Percentiles rank a stretch among this genome's conserved stretches.
Evolutionary conservation across 2,888 invertebrate genomes (phyloP).

Genomic region (Volucella zonaria): DNA sequence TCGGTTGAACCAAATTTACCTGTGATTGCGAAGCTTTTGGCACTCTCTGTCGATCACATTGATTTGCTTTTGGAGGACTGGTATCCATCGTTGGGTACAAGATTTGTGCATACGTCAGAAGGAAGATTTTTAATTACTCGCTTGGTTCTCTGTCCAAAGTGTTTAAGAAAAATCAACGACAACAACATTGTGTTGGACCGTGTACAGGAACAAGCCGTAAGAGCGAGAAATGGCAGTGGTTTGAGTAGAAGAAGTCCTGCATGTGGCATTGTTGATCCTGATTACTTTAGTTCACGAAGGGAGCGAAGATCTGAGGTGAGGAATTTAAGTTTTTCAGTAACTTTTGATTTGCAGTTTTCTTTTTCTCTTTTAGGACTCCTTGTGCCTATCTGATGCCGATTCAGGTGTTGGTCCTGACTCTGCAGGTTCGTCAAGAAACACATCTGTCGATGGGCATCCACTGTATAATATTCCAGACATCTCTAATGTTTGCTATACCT

Average conservation of each 20-base stretch:
- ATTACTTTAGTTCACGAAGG: constrained; percentile 75
- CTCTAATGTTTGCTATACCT: constrained; percentile 86
- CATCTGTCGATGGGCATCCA: constrained; percentile 91
- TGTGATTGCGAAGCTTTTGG: constrained; percentile 91
- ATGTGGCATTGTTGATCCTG: constrained; percentile 51
- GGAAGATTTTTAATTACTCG: constrained; percentile 97
- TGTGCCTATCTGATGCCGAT: constrained; percentile 90
- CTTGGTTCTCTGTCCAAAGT: constrained; percentile 95
- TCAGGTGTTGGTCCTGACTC: constrained; percentile 94
- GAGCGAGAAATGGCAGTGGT: constrained; percentile 52
- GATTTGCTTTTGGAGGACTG: constrained; percentile 98
- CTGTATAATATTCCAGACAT: constrained; percentile 81
- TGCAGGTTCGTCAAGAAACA: constrained; percentile 90
- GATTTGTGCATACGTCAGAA: constrained; percentile 98
- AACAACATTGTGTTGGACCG: constrained; percentile 65
- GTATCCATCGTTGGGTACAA: constrained; percentile 97
- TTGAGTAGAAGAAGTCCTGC: constrained; percentile 49
- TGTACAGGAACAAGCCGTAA: constrained; percentile 48
- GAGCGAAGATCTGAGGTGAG: constrained; percentile 78
- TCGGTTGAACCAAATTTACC: constrained; percentile 89
- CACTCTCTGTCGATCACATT: constrained; percentile 96
- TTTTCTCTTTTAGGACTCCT: constrained; percentile 84
- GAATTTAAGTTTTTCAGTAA: not conserved
- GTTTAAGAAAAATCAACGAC: constrained; percentile 84
- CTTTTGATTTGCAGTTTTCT: constrained; percentile 1